Evolutionary conservation across 1,140 invertebrate genomes (phyloP), one percentile per base, ranked within the genome.

Genomic region (Kradibia gibbosae): DNA sequence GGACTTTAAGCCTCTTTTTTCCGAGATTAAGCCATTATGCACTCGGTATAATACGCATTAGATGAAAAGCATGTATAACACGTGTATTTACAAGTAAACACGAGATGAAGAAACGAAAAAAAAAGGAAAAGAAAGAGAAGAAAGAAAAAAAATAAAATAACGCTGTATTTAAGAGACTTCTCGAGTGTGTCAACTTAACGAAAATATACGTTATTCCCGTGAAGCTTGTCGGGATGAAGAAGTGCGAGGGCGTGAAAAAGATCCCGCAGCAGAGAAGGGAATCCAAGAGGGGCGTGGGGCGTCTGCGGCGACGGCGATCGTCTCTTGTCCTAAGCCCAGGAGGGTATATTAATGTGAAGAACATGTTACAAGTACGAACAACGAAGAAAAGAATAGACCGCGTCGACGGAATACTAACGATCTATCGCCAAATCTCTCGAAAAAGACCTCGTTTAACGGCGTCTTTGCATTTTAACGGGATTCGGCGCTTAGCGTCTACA

Each of bases 281-380:
- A 34, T 73, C 8, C 22, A 28, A 70, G 84, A 84, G 78, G 48
- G 85, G 83, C 85, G 79, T 81, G 85, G 75, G 75, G 75, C 71
- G 72, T 82, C 74, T 83, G 25, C 15, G 82, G 78, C 80, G 73
- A 84, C 60, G 78, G 86, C 88, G 88, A 88, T 90, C 88, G 89
- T 90, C 87, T 88, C 88, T 90, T 90, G 88, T 91, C 88, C 90
- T 91, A 91, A 91, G 89, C 89, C 87, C 84, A 85, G n/a, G 89
- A 86, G 84, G 89, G 88, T 90, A 91, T 91, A 91, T 91, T 91
- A 91, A 91, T 91, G 90, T 86, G 89, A 89, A 88, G 90, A 90
- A 89, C 90, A 91, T 90, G 90, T 88, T 89, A 88, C 87, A 87
- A 84, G 84, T 80, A 86, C 72, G 82, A 84, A 71, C 76, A 82